Conservation (phyloP, 2,797 vertebrate genomes). For the Ctenochaetus hawaiiensis region DNA sequence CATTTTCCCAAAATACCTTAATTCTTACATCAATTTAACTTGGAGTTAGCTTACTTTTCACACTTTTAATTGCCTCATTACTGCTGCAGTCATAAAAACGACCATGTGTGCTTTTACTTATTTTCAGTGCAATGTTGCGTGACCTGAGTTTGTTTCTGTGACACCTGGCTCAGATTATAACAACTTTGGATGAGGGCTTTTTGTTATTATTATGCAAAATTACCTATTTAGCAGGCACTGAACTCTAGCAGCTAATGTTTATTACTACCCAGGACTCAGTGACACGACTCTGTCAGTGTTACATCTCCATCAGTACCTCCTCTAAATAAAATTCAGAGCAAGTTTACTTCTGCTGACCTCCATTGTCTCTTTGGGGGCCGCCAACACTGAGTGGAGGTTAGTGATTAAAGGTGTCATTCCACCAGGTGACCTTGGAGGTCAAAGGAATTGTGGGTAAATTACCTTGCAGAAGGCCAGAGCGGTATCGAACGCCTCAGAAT, state of each 20-base stretch:
- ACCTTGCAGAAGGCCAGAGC: conserved; percentile 60
- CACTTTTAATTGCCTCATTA: conserved; percentile 38
- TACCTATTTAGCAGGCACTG: conserved; percentile 18
- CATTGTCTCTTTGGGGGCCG: conserved; percentile 33
- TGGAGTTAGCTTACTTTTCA: background rate
- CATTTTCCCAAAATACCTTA: background rate
- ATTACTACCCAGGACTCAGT: conserved; percentile 25
- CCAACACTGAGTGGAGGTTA: conserved; percentile 51
- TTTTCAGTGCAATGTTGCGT: conserved; percentile 9
- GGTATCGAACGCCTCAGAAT: conserved; percentile 63
- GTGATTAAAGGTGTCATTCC: conserved; percentile 79
- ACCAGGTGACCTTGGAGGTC: conserved; percentile 68
- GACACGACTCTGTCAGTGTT: conserved; percentile 6
- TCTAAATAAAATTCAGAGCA: conserved; percentile 23
- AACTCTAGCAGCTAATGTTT: conserved; percentile 8
- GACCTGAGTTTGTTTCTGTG: conserved; percentile 9
- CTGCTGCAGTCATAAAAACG: background rate
- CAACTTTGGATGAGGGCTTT: conserved; percentile 3
- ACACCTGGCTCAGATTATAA: conserved; percentile 33
- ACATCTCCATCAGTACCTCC: conserved; percentile 10
- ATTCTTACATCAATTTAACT: background rate
- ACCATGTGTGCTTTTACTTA: background rate
- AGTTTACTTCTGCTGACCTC: conserved; percentile 54
- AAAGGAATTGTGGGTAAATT: conserved; percentile 75
- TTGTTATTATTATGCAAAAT: conserved; percentile 33